These are phyloP conservation scores for Nasonia vitripennis DNA, from an alignment of 1,140 invertebrate species.

Conservation along the genomic window DNA sequence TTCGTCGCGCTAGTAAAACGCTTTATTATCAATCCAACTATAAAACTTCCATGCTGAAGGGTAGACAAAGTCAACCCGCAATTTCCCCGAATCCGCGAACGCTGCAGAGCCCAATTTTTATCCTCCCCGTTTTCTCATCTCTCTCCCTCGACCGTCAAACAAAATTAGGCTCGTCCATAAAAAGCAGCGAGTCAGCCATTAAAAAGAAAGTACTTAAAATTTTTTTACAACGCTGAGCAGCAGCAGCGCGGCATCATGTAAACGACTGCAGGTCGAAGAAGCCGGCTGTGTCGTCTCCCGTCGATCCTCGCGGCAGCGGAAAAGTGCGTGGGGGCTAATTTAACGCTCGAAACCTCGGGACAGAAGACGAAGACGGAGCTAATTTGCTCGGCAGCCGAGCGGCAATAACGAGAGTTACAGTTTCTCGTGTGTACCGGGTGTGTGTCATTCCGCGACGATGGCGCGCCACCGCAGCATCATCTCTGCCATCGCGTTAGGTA, in stretches of 20 bases:
- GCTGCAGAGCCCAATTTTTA: not conserved
- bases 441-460: constrained; percentile 3
- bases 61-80: too few relatives aligned
- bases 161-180: too few relatives aligned
- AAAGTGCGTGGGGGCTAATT: constrained; percentile 21
- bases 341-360: not conserved
- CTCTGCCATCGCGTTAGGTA: not conserved
- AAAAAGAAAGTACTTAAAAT: constrained; percentile 13
- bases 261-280: not conserved
- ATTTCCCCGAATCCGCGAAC: too few relatives aligned
- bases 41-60: not conserved
- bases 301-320: not conserved
- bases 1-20: too few relatives aligned
- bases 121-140: too few relatives aligned
- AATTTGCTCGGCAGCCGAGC: not conserved
- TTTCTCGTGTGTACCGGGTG: constrained; percentile 15
- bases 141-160: too few relatives aligned
- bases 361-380: not conserved
- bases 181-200: not conserved
- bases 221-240: not conserved
- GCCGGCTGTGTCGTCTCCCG: too few relatives aligned
- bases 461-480: not conserved
- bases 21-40: too few relatives aligned
- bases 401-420: constrained; percentile 33
- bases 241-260: not conserved